These are phyloP conservation scores for Ophiodon elongatus DNA, from an alignment of 2,113 vertebrate species.

Conservation along the genomic window DNA sequence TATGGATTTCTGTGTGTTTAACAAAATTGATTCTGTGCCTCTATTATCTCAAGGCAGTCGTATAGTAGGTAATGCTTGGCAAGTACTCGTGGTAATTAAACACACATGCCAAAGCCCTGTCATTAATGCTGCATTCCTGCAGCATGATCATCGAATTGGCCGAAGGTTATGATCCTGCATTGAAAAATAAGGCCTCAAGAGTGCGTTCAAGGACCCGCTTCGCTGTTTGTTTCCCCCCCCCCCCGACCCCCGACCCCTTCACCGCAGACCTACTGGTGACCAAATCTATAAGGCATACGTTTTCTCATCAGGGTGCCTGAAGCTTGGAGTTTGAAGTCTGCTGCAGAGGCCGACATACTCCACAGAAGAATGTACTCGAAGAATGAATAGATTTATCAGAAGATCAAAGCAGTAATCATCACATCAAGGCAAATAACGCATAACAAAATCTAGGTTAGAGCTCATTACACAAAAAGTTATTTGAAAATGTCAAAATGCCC, in stretches of 20 bases:
- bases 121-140: background rate
- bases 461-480: background rate
- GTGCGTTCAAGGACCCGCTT: background rate
- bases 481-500: background rate
- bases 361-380: background rate
- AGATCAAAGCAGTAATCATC: background rate
- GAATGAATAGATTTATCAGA: background rate
- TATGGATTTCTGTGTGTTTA: slow-evolving; percentile 34
- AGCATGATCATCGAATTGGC: background rate
- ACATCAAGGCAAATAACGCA: background rate
- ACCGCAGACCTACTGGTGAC: background rate
- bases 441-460: background rate
- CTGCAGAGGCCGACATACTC: no score
- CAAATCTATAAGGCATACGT: background rate
- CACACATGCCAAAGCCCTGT: background rate
- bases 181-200: slow-evolving; percentile 9
- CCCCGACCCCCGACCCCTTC: no score
- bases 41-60: slow-evolving; percentile 38
- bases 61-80: background rate
- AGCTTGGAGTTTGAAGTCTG: background rate
- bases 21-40: slow-evolving; percentile 31
- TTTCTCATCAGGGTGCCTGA: background rate
- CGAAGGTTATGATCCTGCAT: slow-evolving; percentile 18
- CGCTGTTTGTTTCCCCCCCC: background rate
- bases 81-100: background rate